A percentile compares a stretch with the other conserved stretches of the same genome.
Evolutionary conservation across 2,797 vertebrate species (phyloP).

Genomic region (Notolepis coatsorum): DNA sequence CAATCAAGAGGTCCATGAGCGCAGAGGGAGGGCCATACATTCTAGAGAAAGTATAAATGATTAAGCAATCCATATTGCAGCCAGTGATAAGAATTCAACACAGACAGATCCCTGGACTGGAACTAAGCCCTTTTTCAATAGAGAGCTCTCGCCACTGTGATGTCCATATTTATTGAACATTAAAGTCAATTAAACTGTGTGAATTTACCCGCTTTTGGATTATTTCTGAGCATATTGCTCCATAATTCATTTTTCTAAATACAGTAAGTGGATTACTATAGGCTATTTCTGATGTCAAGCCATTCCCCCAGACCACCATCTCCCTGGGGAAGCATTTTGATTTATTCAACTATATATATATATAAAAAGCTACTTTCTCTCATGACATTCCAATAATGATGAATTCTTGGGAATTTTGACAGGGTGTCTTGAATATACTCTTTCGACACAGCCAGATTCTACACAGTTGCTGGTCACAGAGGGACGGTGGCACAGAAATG

Average conservation of each 20-base stretch:
- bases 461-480: constrained; percentile 34
- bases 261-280: constrained; percentile 37
- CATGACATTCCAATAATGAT: constrained; percentile 31
- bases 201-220: constrained; percentile 22
- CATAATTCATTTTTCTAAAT: constrained; percentile 11
- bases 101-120: constrained; percentile 15
- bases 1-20: not conserved
- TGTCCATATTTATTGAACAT: constrained; percentile 18
- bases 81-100: constrained; percentile 17
- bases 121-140: constrained; percentile 13
- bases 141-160: not conserved
- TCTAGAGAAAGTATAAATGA: not conserved
- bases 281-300: constrained; percentile 26
- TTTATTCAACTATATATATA: not conserved
- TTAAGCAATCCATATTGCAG: constrained; percentile 12
- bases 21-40: not conserved
- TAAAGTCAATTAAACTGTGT: constrained; percentile 17
- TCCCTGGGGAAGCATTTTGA: constrained; percentile 6
- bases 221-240: constrained; percentile 19
- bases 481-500: constrained; percentile 39
- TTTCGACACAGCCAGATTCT: constrained; percentile 39
- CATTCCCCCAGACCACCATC: constrained; percentile 17
- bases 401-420: constrained; percentile 11
- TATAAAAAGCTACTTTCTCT: not conserved
- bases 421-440: constrained; percentile 27